Percentiles rank a stretch among this genome's conserved stretches.
These are phyloP conservation scores for Gadopsis marmoratus DNA, from an alignment of 2,797 vertebrate species.

Conservation along the genomic window DNA sequence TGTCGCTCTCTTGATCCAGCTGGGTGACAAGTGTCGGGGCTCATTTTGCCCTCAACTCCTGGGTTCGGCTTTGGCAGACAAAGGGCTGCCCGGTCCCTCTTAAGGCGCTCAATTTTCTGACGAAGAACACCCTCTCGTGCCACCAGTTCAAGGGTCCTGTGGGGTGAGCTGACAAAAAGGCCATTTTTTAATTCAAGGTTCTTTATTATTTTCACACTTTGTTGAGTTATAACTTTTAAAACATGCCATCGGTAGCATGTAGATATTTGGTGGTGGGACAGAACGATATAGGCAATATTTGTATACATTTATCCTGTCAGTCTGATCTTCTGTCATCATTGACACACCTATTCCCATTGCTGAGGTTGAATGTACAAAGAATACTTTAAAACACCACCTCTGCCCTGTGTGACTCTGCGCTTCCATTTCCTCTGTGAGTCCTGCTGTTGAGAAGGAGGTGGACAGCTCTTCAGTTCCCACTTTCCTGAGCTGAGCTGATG, in stretches of 20 bases:
- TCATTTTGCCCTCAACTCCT: constrained; percentile 46
- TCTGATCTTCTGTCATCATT: not conserved
- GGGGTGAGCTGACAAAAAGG: not conserved
- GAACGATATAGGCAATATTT: not conserved
- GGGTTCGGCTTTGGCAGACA: constrained; percentile 76
- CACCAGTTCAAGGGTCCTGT: constrained; percentile 61
- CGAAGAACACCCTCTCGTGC: constrained; percentile 78
- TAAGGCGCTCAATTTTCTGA: constrained; percentile 81
- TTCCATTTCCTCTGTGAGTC: constrained; percentile 63
- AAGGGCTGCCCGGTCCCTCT: constrained; percentile 81
- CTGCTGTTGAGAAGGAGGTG: constrained; percentile 80
- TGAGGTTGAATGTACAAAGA: constrained; percentile 19
- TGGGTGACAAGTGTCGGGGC: constrained; percentile 70
- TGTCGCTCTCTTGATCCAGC: constrained; percentile 63
- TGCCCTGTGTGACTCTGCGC: constrained; percentile 44
- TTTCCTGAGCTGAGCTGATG: constrained; percentile 51
- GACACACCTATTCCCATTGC: not conserved
- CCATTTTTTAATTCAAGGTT: not conserved
- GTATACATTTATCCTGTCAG: not conserved
- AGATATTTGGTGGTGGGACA: not conserved
- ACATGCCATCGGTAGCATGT: not conserved
- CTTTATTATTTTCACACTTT: not conserved
- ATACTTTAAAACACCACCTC: constrained; percentile 63
- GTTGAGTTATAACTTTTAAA: not conserved
- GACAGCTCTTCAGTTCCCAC: constrained; percentile 72